Base-by-base conservation (phyloP, 2,888 invertebrate genomes). In the Hypena proboscidalis region DNA sequence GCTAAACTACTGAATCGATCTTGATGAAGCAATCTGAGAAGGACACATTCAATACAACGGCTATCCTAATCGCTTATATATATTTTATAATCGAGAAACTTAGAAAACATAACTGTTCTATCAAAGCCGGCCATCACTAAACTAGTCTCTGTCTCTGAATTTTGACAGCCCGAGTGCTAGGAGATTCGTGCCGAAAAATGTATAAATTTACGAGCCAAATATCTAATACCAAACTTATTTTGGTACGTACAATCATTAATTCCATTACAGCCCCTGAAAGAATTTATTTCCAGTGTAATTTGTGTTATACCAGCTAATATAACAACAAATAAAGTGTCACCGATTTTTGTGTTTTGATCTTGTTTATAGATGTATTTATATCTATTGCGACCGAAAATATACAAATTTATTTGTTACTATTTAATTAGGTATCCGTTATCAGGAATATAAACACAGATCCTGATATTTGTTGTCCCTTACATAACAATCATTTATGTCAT, bases 161-260 rank as follows among this genome's bases (percentile, higher is more conserved):
- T 83, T 80, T 86, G 88, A 85, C 86, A 83, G 79, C 74, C 74
- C 77, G 67, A 81, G 80, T 76, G 74, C 70, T 77, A 71, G 72
- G 80, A 78, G 75, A 73, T 80, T 81, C 74, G 76, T 82, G 80
- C 80, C 83, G 83, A 89, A 90, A 63, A 89, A 90, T 90, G 90
- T 87, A 83, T 55, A 87, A 81, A 89, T 84, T 90, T 77, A 80
- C 84, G 52, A 85, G 80, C 58, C 78, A 83, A 77, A 73, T 90
- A 77, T 52, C 80, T 58, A 86, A 83, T 77, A 53, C 80, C 66
- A 83, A 80, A 72, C 77, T 89, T 63, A 73, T 88, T 70, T 80
- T 90, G 84, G 88, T 88, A 80, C 47, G 83, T 84, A 66, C 42
- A 55, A 31, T 13, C 20, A 38, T 8, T 22, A 4, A 19, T 27